A percentile compares a stretch with the other conserved stretches of the same genome.
phyloP scores from a whole-genome alignment of 2,888 invertebrate genomes.

The Hedychridium roseum region DNA sequence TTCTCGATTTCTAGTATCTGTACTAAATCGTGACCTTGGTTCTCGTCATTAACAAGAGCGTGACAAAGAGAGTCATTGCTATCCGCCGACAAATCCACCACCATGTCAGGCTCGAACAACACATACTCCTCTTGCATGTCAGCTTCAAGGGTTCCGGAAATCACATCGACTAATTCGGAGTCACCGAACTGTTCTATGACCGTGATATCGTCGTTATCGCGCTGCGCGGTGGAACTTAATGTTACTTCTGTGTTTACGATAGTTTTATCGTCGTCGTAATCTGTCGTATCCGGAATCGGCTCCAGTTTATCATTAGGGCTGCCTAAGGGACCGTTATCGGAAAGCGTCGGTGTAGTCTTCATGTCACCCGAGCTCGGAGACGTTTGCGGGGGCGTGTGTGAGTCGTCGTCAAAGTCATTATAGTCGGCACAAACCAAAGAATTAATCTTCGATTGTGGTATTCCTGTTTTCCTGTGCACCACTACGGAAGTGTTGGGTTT shows the following conservation, averaged over 20 bases:
- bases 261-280: conserved; percentile 70
- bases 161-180: conserved; percentile 68
- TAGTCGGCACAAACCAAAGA: conserved; percentile 70
- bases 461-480: conserved; percentile 57
- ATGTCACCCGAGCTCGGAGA: conserved; percentile 57
- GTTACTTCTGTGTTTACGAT: conserved; percentile 70
- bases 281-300: conserved; percentile 66
- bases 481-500: conserved; percentile 63
- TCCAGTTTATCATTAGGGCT: conserved; percentile 65
- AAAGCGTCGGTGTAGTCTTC: conserved; percentile 39
- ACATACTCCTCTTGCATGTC: conserved; percentile 72
- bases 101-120: conserved; percentile 71
- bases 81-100: conserved; percentile 68
- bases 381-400: conserved; percentile 68
- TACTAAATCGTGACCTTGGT: conserved; percentile 56
- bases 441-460: conserved; percentile 63
- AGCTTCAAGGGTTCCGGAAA: conserved; percentile 70
- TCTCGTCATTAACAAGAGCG: conserved; percentile 58
- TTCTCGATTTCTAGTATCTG: conserved; percentile 61
- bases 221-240: conserved; percentile 68
- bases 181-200: conserved; percentile 69
- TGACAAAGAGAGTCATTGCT: conserved; percentile 67
- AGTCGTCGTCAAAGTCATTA: conserved; percentile 70
- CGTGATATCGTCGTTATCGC: conserved; percentile 68
- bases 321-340: conserved; percentile 45